Evolutionary conservation across 2,797 vertebrate species (phyloP).

Genomic region (Limosa lapponica): DNA sequence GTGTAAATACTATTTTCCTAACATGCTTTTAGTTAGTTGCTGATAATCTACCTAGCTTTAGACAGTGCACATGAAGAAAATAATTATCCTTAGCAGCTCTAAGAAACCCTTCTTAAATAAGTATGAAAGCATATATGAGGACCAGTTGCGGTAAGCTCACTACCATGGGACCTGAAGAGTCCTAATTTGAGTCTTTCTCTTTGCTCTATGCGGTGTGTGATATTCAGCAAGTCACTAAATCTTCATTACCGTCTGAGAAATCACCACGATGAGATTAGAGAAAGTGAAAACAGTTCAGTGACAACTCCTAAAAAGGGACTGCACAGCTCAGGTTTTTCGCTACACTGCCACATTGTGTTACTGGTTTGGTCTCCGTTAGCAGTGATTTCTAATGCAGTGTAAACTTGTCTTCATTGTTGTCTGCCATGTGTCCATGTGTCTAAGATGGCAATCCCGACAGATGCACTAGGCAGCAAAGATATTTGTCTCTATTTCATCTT

Average conservation of each 20-base stretch:
- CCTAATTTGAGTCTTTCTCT: neutral
- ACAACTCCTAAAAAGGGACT: neutral
- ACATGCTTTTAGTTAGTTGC: neutral
- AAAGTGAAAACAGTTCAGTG: neutral
- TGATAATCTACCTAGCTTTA: neutral
- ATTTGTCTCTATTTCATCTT: neutral
- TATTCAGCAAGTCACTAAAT: neutral
- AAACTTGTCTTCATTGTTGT: neutral
- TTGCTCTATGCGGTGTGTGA: fast-evolving
- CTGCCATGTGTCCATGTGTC: neutral
- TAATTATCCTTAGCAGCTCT: neutral
- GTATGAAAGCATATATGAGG: neutral
- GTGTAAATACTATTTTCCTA: neutral
- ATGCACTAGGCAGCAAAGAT: neutral
- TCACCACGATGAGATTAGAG: neutral
- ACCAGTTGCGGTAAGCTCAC: neutral
- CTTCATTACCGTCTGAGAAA: neutral
- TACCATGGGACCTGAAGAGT: neutral
- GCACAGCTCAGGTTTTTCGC: neutral
- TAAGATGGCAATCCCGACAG: neutral
- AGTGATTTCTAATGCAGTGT: neutral
- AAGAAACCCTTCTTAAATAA: neutral
- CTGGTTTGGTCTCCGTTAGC: neutral
- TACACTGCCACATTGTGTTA: neutral
- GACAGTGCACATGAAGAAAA: neutral